Conservation (phyloP, 2,797 vertebrate genomes). For the Malacoraja senta region DNA sequence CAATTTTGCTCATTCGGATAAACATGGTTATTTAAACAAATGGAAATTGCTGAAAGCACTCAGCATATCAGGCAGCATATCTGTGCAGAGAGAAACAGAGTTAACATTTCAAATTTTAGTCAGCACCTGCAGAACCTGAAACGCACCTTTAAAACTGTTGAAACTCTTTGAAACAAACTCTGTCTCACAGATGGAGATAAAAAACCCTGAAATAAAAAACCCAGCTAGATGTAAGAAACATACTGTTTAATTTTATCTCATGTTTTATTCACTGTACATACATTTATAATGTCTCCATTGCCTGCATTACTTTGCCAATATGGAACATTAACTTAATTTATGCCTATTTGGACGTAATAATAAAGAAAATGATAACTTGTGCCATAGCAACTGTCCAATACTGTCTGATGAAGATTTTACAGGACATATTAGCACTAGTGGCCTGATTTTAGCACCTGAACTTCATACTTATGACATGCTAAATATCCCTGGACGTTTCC, state of each 20-base stretch:
- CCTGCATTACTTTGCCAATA: background rate
- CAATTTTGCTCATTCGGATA: background rate
- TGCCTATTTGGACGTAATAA: no score
- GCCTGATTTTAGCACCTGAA: no score
- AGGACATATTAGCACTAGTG: background rate
- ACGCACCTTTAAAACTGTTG: background rate
- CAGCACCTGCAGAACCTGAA: no score
- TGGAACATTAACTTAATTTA: background rate
- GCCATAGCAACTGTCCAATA: background rate
- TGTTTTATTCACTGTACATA: background rate
- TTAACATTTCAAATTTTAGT: no score
- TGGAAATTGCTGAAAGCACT: no score
- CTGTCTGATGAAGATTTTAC: background rate
- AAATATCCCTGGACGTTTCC: background rate
- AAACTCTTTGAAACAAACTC: background rate
- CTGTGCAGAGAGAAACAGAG: no score
- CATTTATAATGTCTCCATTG: background rate
- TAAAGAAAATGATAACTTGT: background rate
- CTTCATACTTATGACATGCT: background rate
- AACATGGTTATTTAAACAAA: no score
- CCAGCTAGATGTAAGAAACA: background rate
- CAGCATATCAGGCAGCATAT: no score
- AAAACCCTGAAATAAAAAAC: background rate
- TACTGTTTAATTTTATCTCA: background rate
- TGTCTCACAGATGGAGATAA: background rate